A percentile compares a stretch with the other conserved stretches of the same genome.
Conservation (phyloP, 2,113 vertebrate genomes). For the Pontoporia blainvillei region DNA sequence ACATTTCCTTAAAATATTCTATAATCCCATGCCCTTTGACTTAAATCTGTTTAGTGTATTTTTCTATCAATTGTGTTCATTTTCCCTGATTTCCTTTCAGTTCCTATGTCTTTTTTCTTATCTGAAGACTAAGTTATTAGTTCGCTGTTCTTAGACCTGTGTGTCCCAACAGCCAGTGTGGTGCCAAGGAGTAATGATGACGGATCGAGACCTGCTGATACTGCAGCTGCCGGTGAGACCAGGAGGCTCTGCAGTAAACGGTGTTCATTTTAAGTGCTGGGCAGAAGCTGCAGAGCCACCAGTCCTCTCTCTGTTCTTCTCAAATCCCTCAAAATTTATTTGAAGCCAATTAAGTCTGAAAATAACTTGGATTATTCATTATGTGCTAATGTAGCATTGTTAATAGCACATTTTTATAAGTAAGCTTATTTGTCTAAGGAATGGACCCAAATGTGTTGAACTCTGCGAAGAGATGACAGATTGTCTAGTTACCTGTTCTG, state of each 20-base stretch:
- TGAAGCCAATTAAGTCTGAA: background rate
- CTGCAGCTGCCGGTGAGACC: constrained; percentile 63
- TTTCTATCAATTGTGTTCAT: background rate
- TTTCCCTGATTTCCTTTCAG: background rate
- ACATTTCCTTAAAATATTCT: background rate
- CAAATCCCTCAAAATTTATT: background rate
- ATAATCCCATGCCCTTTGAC: background rate
- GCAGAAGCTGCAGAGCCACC: background rate
- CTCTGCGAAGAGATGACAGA: background rate
- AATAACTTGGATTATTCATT: background rate
- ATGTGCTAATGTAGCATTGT: background rate
- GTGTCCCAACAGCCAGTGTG: constrained; percentile 58
- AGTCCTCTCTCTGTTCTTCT: background rate
- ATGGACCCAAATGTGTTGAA: background rate
- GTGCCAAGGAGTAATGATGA: constrained; percentile 71
- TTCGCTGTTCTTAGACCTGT: constrained; percentile 39
- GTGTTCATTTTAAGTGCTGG: no score
- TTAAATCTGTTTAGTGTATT: background rate
- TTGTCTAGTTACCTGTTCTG: background rate
- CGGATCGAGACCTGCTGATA: constrained; percentile 68
- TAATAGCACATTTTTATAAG: background rate
- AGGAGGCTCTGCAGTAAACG: fast-evolving
- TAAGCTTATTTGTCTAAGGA: background rate
- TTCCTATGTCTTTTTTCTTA: background rate
- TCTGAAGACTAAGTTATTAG: constrained; percentile 7